Base-by-base conservation (phyloP, 2,113 vertebrate genomes). In the Eretmochelys imbricata region DNA sequence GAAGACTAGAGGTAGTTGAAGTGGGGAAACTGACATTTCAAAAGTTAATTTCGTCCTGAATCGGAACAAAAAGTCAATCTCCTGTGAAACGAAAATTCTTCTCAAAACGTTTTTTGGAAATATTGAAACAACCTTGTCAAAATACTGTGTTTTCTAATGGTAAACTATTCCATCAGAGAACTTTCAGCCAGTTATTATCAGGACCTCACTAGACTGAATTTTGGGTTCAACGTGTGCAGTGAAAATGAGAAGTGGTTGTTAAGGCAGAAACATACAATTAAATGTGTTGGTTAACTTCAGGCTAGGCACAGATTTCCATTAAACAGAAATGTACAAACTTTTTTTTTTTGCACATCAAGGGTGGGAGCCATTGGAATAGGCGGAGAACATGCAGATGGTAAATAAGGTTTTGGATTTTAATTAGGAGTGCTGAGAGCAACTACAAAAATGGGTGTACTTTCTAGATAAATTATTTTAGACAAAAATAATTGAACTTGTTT, bases 101-200 rank as follows among this genome's bases (percentile, higher is more conserved):
- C 17, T 1, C 19, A 17, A 38, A 38, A 38, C 19, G 22, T 22
- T 76, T 92, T 49, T 5, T n/a, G 24, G 80, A 72, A 82, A 35
- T 7, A 38, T 80, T 8, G 80, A 2, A 69, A 85, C 4, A 8
- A 17, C 72, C 8, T 87, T 81, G 83, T 2, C 78, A 53, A 31
- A 62, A 93, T 13, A 31, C 86, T 85, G 13, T 55, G 10, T 24
- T 96, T 91, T 57, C 46, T 65, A 62, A 48, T 59, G 65, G 87
- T 90, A 96, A n/a, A 10, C 7, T 83, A 91, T 94, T 93, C 38
- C 90, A 3, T 81, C 83, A 80, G 31, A 87, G 94, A 38, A 72
- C 19, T 72, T 54, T n/a, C 50, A 14, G n/a, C 53, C 53, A 29
- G 1, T 65, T 93, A 35, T 93, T 57, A 76, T 50, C 65, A 48